A percentile compares a stretch with the other conserved stretches of the same genome.
phyloP scores from a whole-genome alignment of 2,888 invertebrate species.

The Aphidius colemani region DNA sequence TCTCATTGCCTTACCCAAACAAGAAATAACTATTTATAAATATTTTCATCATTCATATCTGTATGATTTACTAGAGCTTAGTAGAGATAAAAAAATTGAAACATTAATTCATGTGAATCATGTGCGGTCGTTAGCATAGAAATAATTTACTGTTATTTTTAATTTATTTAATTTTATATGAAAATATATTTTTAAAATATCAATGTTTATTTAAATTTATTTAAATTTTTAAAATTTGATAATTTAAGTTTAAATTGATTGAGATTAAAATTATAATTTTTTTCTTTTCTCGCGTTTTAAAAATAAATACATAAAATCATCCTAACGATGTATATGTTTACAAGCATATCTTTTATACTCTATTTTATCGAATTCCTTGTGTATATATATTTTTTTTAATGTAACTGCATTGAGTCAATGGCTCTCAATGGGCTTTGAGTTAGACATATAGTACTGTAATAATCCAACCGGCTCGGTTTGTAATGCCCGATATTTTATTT shows the following conservation, averaged over 20 bases:
- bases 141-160: no score
- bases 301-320: no score
- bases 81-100: no score
- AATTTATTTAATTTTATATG: no score
- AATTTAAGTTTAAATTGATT: no score
- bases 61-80: no score
- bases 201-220: no score
- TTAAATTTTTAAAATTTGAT: no score
- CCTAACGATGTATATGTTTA: constrained; percentile 18
- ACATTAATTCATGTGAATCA: no score
- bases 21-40: background rate
- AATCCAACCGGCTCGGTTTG: constrained; percentile 10
- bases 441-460: constrained; percentile 4
- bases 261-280: background rate
- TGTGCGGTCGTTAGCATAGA: no score
- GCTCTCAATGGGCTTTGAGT: background rate
- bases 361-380: constrained; percentile 13
- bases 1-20: background rate
- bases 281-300: no score
- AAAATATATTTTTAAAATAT: no score
- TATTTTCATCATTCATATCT: background rate
- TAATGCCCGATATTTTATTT: constrained; percentile 36
- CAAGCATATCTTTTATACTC: constrained; percentile 15
- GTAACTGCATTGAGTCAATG: background rate
- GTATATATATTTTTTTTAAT: constrained; percentile 1